Base-by-base conservation (phyloP, 35 echinoderm and acorn worm species). In the Apostichopus japonicus region DNA sequence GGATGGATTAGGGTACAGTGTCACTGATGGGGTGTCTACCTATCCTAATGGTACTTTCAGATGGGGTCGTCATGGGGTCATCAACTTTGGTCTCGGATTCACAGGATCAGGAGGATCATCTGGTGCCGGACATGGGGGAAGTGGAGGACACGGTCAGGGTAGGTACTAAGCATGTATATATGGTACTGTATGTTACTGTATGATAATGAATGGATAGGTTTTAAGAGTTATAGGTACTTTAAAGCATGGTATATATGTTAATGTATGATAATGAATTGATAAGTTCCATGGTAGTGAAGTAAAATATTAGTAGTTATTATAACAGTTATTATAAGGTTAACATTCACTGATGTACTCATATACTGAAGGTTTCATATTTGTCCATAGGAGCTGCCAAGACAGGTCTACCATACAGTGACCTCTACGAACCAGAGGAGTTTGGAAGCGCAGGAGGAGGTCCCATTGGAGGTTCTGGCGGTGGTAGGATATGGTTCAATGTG, bases 401-500 rank as follows among this genome's bases (percentile, higher is more conserved):
- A 80, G 96, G 96, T 6, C 80, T 77, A 72, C 94, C 96, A 63
- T 98, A 98, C 92, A 95, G 96, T 92, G 92, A 93, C 79, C 65
- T 98, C 8, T 98, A 98, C 90, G 96, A 98, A 78, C 96, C 96
- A 11, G 92, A 93, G 78, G 94, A 98, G 61, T 98, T 98, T 84
- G 96, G 96, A 24, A 98, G 96, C 90, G 96, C 94, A 56, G 96
- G 96, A 67, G 96, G 96, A 65, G 96, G 96, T 1, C 22, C 59
- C 8, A 83, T 44, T 24, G 96, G 96, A 59, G 96, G 96, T 76
- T 3, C 94, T 51, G 96, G 96, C 23, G 96, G 96, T n/a, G 96
- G 96, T 9, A 92, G 94, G 0, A 98, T 98, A 59, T 98, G 96
- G 96, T 98, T 98, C 78, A 98, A 98, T 90, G 94, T 98, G 9